Percentiles rank a stretch among this genome's conserved stretches.
phyloP scores from a whole-genome alignment of 2,113 vertebrate species.

The Sebastes schlegelii region DNA sequence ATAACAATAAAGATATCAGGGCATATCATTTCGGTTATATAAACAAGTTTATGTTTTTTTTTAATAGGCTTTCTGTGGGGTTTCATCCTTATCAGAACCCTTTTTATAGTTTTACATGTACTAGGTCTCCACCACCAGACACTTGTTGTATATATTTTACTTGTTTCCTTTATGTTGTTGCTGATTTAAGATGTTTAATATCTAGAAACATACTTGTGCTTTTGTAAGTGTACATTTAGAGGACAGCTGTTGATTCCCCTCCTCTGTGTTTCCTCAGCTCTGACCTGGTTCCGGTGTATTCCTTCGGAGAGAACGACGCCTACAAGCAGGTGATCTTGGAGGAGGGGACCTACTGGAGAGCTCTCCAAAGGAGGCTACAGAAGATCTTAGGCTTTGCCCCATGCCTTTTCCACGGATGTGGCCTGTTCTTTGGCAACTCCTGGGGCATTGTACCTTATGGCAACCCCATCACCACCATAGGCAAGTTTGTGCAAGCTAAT shows the following conservation, averaged over 20 bases:
- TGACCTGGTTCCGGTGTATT: slow-evolving; percentile 94
- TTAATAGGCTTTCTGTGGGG: slow-evolving; percentile 1
- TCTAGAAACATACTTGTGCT: neutral
- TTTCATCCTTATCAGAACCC: neutral
- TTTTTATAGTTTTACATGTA: neutral
- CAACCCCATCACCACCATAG: slow-evolving; percentile 94
- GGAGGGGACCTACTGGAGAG: slow-evolving; percentile 89
- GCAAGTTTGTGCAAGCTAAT: slow-evolving; percentile 76
- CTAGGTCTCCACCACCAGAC: neutral
- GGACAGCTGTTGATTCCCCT: neutral
- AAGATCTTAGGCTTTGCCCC: slow-evolving; percentile 96
- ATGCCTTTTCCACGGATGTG: slow-evolving; percentile 93
- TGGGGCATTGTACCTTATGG: slow-evolving; percentile 93
- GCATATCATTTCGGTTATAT: neutral
- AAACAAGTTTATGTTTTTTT: neutral
- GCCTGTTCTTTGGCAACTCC: slow-evolving; percentile 90
- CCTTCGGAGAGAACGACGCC: slow-evolving; percentile 96
- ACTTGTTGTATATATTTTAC: neutral
- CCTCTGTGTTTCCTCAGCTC: slow-evolving; percentile 81
- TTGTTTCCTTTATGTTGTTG: neutral
- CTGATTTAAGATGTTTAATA: neutral
- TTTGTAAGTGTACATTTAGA: neutral
- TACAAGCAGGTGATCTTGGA: slow-evolving; percentile 95
- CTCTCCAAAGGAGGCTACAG: slow-evolving; percentile 91
- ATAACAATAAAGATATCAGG: neutral